Evolutionary conservation across 2,797 vertebrate genomes (phyloP).

Genomic region (Gallinago nigripennis): DNA sequence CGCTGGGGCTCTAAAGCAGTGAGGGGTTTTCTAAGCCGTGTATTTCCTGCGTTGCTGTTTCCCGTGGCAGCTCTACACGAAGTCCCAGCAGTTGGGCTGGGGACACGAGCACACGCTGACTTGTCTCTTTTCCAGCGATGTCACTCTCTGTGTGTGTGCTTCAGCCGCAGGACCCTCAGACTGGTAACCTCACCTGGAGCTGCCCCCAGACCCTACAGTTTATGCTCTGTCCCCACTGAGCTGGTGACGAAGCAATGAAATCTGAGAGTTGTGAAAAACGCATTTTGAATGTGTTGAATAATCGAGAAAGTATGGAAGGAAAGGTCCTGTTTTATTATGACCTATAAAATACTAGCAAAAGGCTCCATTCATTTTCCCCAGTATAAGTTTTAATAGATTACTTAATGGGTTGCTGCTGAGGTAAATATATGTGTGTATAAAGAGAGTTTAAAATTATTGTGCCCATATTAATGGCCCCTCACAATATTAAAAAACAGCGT

Average conservation of each 20-base stretch:
- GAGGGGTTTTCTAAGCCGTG: background rate
- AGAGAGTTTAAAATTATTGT: background rate
- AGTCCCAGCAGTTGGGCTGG: background rate
- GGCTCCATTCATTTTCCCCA: background rate
- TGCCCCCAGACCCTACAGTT: background rate
- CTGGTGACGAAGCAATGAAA: slow-evolving; percentile 8
- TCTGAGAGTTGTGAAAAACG: background rate
- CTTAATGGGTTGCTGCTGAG: background rate
- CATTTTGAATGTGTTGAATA: slow-evolving; percentile 25
- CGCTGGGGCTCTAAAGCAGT: background rate
- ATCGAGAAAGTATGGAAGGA: background rate
- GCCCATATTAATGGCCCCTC: background rate
- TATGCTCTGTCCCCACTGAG: background rate
- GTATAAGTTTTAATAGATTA: slow-evolving; percentile 23
- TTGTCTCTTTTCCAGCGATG: background rate
- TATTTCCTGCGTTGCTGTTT: background rate
- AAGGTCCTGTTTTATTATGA: slow-evolving; percentile 28
- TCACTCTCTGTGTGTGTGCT: background rate
- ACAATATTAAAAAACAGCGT: background rate
- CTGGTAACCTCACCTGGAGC: background rate
- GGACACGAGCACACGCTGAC: background rate
- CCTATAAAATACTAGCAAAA: slow-evolving; percentile 27
- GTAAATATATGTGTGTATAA: background rate
- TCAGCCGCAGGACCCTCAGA: background rate
- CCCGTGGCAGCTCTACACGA: background rate